These are phyloP conservation scores for Macrotrachela quadricornifera DNA, from an alignment of 1,140 invertebrate species.

Conservation along the genomic window DNA sequence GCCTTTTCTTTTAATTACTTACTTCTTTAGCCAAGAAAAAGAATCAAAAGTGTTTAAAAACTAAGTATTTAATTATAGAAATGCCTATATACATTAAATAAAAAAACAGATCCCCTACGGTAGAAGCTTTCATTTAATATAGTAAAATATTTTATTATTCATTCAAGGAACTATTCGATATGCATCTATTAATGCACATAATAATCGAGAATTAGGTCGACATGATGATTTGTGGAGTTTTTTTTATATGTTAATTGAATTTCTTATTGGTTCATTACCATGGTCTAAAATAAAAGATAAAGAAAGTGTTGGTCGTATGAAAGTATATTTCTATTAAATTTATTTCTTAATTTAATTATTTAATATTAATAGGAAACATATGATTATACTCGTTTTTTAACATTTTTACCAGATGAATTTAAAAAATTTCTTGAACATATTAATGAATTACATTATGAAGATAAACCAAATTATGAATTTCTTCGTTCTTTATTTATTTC, in stretches of 20 bases:
- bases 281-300: conserved; percentile 99
- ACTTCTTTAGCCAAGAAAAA: no score
- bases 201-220: conserved; percentile 93
- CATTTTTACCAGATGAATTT: no score
- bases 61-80: no score
- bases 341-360: conserved; percentile 81
- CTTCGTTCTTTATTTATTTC: conserved; percentile 49
- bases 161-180: conserved; percentile 73
- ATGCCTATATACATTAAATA: no score
- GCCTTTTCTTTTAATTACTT: no score
- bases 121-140: no score
- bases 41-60: no score
- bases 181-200: conserved; percentile 97
- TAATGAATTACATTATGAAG: conserved; percentile 60
- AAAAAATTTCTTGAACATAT: conserved; percentile 69
- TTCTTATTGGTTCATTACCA: conserved; percentile 87
- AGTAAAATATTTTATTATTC: no score
- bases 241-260: conserved; percentile 98
- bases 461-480: conserved; percentile 67
- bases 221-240: conserved; percentile 97
- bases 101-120: no score
- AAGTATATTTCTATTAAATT: conserved; percentile 86
- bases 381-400: no score
- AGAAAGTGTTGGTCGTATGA: conserved; percentile 66
- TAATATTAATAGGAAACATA: conserved; percentile 52